Evolutionary conservation across 1,140 invertebrate species (phyloP).

Genomic region (Trachymyrmex cornetzi): DNA sequence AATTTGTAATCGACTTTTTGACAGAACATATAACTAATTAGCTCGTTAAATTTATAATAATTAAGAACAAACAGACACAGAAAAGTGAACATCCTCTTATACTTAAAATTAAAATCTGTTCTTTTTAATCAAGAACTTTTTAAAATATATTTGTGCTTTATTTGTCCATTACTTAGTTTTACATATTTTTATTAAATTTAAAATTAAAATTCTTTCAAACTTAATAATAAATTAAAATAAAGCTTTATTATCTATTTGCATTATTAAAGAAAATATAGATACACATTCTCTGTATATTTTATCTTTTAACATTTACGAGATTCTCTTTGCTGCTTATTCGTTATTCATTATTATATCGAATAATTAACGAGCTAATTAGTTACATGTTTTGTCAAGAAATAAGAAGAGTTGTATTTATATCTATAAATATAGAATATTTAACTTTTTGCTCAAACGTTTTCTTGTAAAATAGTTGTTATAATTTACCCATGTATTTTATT

Average conservation of each 20-base stretch:
- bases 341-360: background rate
- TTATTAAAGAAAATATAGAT: background rate
- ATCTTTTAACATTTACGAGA: background rate
- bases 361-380: slow-evolving; percentile 16
- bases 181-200: background rate
- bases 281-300: background rate
- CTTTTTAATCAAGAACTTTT: background rate
- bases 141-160: background rate
- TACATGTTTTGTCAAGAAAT: background rate
- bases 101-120: background rate
- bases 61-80: background rate
- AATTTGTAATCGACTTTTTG: background rate
- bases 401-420: background rate
- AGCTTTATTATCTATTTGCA: background rate
- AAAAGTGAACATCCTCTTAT: background rate
- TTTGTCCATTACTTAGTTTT: background rate
- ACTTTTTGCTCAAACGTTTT: background rate
- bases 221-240: background rate
- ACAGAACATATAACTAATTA: background rate
- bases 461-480: background rate
- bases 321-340: background rate
- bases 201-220: slow-evolving; percentile 7
- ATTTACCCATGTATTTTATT: slow-evolving; percentile 88
- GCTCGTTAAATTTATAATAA: background rate
- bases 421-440: background rate